These are phyloP conservation scores for Philhelius pedissequus DNA, from an alignment of 2,888 invertebrate genomes.

Conservation along the genomic window DNA sequence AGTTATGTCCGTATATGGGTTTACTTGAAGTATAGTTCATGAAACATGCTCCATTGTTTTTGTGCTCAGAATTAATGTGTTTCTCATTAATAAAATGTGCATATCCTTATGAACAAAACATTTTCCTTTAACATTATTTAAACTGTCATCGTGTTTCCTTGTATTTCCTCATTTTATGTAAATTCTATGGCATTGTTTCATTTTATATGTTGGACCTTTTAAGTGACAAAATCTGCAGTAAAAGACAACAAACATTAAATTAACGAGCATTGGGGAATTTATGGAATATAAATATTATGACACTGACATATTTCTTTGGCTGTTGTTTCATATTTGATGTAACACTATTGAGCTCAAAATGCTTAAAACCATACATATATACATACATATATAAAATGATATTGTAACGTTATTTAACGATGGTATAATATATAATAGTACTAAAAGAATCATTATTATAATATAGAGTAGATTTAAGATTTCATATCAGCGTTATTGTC, in stretches of 20 bases:
- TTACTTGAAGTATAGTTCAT: no score
- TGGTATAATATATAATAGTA: no score
- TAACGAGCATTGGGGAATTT: background rate
- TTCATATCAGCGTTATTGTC: no score
- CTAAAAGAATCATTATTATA: no score
- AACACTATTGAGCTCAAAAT: no score
- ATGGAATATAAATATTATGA: background rate
- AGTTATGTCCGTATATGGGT: no score
- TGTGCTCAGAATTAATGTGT: no score
- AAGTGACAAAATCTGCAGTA: background rate
- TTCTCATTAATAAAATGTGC: no score
- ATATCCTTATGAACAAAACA: background rate
- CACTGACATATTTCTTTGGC: background rate
- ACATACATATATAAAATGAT: background rate
- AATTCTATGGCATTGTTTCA: background rate
- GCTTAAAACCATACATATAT: no score
- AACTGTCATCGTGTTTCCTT: background rate
- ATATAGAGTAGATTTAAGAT: no score
- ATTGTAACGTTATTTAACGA: no score
- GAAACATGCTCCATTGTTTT: no score
- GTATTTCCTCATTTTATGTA: background rate
- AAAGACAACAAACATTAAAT: background rate
- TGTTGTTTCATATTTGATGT: background rate
- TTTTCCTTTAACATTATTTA: background rate
- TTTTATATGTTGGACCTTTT: background rate